phyloP scores from a whole-genome alignment of 2,888 invertebrate genomes.

The Isotomurus palustris region DNA sequence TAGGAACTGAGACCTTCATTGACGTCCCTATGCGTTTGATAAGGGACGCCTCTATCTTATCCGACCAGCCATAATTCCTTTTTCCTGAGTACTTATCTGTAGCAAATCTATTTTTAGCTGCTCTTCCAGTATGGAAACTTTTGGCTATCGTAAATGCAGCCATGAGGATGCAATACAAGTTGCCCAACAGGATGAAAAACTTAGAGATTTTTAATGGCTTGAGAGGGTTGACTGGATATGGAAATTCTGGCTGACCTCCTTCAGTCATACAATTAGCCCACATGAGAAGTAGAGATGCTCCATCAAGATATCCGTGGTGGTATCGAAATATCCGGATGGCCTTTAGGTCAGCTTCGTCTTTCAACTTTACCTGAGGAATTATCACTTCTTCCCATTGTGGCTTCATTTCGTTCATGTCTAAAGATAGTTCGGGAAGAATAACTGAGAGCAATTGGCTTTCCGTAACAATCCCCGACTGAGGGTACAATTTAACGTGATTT shows the following conservation, averaged over 20 bases:
- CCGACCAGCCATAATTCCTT: conserved; percentile 31
- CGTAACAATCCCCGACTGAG: conserved; percentile 6
- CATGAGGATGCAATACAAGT: conserved; percentile 27
- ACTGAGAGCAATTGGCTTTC: conserved; percentile 27
- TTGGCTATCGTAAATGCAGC: conserved; percentile 34
- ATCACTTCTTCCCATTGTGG: conserved; percentile 40
- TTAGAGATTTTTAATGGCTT: conserved; percentile 18
- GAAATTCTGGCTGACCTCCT: conserved; percentile 23
- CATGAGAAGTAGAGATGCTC: conserved; percentile 29
- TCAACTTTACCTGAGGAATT: background rate
- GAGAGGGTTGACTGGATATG: conserved; percentile 30
- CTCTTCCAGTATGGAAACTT: conserved; percentile 26
- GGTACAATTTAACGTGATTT: conserved; percentile 30
- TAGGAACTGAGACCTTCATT: conserved; percentile 26
- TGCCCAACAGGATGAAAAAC: conserved; percentile 19
- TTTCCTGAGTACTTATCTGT: conserved; percentile 27
- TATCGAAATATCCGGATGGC: conserved; percentile 32
- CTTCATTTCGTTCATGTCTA: conserved; percentile 35
- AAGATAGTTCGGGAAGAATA: conserved; percentile 21
- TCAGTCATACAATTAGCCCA: conserved; percentile 34
- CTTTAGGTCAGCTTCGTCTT: background rate
- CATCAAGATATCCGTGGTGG: conserved; percentile 41
- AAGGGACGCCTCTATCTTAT: conserved; percentile 17
- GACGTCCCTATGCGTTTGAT: conserved; percentile 19
- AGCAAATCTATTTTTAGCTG: conserved; percentile 27